phyloP scores from a whole-genome alignment of 2,888 invertebrate genomes.

The Hirtodrosophila confusa region DNA sequence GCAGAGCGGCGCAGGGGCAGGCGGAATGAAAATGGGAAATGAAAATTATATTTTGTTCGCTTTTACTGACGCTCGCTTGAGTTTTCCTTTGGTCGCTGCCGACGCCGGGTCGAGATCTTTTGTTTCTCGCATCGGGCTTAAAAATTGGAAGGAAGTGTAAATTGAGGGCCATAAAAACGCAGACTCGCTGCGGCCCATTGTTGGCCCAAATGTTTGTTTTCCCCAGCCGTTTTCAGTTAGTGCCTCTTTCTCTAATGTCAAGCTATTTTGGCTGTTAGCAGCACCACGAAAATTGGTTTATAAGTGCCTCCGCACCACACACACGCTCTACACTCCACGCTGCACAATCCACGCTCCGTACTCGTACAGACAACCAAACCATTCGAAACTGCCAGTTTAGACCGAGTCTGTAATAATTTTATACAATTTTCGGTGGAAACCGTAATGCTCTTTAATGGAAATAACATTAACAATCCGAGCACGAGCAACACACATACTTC shows the following conservation, averaged over 20 bases:
- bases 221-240: conserved; percentile 55
- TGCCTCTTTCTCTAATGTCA: conserved; percentile 55
- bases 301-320: conserved; percentile 46
- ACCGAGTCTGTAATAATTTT: conserved; percentile 51
- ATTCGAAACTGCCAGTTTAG: no score
- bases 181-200: conserved; percentile 18
- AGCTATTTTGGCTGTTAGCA: conserved; percentile 76
- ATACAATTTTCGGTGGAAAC: conserved; percentile 44
- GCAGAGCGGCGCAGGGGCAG: conserved; percentile 35
- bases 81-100: conserved; percentile 48
- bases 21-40: conserved; percentile 65
- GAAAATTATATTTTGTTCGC: conserved; percentile 75
- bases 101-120: conserved; percentile 33
- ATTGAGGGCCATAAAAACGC: conserved; percentile 71
- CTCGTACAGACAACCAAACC: conserved; percentile 24
- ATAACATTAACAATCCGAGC: conserved; percentile 59
- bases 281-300: conserved; percentile 68
- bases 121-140: conserved; percentile 24
- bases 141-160: conserved; percentile 72
- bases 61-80: conserved; percentile 45
- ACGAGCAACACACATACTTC: conserved; percentile 35
- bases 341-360: conserved; percentile 9
- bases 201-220: conserved; percentile 47
- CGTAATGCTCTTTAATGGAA: conserved; percentile 64
- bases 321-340: conserved; percentile 23